A percentile compares a stretch with the other conserved stretches of the same genome.
Conservation (phyloP, 2,113 vertebrate genomes). For the Heliornis fulica region DNA sequence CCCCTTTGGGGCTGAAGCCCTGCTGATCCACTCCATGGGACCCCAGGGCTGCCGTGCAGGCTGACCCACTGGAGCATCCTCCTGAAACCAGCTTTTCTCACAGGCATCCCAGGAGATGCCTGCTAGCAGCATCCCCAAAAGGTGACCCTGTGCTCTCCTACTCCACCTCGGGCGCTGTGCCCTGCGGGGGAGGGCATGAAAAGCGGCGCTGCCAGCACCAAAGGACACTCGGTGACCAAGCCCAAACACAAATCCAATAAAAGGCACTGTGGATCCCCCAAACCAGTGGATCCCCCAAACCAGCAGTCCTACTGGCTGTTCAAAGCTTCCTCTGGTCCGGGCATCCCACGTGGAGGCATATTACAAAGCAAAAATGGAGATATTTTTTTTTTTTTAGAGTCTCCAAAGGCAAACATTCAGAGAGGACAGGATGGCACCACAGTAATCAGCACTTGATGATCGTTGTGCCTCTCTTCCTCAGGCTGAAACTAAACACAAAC, state of each 20-base stretch:
- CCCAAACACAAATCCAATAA: background rate
- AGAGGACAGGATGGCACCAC: background rate
- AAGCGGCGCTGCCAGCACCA: fast-evolving
- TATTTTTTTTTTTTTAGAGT: background rate
- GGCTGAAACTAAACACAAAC: background rate
- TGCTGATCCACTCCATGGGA: fast-evolving
- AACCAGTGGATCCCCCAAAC: too few relatives aligned
- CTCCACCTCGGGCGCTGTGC: background rate
- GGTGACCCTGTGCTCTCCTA: background rate
- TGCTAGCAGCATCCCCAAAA: background rate
- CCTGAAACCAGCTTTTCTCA: fast-evolving
- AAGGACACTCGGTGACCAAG: fast-evolving
- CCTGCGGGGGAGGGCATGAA: background rate
- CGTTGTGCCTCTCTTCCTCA: fast-evolving
- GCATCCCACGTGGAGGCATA: background rate
- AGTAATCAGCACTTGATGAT: background rate
- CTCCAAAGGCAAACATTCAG: background rate
- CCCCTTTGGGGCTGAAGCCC: background rate
- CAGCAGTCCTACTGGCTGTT: fast-evolving
- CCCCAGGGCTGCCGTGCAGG: background rate
- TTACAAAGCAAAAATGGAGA: background rate
- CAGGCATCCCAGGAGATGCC: background rate
- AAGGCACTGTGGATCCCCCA: fast-evolving
- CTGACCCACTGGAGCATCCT: too few relatives aligned
- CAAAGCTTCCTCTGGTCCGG: background rate